Conservation (phyloP, 2,797 vertebrate genomes). For the Phrynocephalus forsythii region DNA sequence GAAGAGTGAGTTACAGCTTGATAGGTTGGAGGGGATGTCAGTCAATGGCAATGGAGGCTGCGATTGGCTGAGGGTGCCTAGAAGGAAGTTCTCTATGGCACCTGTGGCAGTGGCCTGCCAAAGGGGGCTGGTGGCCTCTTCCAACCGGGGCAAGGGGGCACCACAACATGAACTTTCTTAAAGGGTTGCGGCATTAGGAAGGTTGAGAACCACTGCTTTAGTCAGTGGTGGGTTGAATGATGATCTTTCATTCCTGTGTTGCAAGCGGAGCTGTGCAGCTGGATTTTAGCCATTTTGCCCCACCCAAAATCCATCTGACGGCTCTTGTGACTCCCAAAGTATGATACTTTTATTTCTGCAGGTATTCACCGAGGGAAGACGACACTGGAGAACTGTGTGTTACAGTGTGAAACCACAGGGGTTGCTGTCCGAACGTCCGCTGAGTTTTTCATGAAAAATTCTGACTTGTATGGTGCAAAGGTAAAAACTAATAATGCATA, state of each 20-base stretch:
- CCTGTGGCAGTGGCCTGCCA: too few species aligned
- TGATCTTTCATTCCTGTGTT: background rate
- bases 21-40: too few species aligned
- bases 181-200: too few species aligned
- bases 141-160: background rate
- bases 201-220: too few species aligned
- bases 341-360: slow-evolving; percentile 58
- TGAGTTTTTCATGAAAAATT: slow-evolving; percentile 90
- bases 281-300: background rate
- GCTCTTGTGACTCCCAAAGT: background rate
- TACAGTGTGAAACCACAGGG: slow-evolving; percentile 94
- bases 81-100: too few species aligned
- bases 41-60: too few species aligned
- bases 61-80: too few species aligned
- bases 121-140: too few species aligned
- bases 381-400: slow-evolving; percentile 92
- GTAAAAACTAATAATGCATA: slow-evolving; percentile 64
- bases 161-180: background rate
- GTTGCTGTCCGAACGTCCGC: slow-evolving; percentile 88
- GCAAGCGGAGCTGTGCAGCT: too few species aligned
- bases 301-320: background rate
- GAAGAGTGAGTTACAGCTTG: too few species aligned
- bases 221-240: too few species aligned
- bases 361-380: slow-evolving; percentile 89
- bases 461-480: slow-evolving; percentile 96